Conservation (phyloP, 64 coral and sea anemone genomes). For the Stichodactyla mertensii region DNA sequence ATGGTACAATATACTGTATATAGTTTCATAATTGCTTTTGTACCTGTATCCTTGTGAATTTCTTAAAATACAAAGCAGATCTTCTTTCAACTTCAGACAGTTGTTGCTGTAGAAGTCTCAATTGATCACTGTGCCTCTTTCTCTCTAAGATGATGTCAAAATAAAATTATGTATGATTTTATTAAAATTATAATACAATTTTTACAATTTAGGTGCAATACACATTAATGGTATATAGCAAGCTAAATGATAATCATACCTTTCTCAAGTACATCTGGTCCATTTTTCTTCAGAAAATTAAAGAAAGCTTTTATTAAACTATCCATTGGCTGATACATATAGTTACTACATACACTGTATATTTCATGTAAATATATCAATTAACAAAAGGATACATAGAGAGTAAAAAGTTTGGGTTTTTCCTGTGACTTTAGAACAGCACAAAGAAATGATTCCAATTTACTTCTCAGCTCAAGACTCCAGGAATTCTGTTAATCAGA, state of each 20-base stretch:
- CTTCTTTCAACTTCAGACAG: slow-evolving; percentile 46
- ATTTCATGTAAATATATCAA: not conserved
- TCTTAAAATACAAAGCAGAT: slow-evolving; percentile 58
- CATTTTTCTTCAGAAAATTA: slow-evolving; percentile 26
- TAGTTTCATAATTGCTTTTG: not conserved
- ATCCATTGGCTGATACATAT: not conserved
- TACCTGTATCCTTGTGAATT: slow-evolving; percentile 81
- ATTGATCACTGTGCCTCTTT: slow-evolving; percentile 56
- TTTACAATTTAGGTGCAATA: too few relatives aligned
- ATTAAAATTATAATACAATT: not conserved
- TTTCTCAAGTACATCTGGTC: slow-evolving; percentile 45
- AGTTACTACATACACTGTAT: not conserved
- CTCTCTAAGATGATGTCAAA: slow-evolving; percentile 37
- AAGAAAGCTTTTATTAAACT: not conserved
- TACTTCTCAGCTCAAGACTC: slow-evolving; percentile 70
- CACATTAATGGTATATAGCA: too few relatives aligned
- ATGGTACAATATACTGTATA: too few relatives aligned
- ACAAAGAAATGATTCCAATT: slow-evolving; percentile 60
- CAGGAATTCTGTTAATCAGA: slow-evolving; percentile 61
- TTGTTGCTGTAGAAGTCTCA: slow-evolving; percentile 58
- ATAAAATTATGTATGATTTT: not conserved
- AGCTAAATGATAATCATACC: not conserved
- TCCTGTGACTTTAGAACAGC: slow-evolving; percentile 79
- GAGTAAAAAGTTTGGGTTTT: slow-evolving; percentile 78
- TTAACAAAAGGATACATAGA: slow-evolving; percentile 71